Evolutionary conservation across 2,888 invertebrate species (phyloP).

Genomic region (Drosophila mercatorum): DNA sequence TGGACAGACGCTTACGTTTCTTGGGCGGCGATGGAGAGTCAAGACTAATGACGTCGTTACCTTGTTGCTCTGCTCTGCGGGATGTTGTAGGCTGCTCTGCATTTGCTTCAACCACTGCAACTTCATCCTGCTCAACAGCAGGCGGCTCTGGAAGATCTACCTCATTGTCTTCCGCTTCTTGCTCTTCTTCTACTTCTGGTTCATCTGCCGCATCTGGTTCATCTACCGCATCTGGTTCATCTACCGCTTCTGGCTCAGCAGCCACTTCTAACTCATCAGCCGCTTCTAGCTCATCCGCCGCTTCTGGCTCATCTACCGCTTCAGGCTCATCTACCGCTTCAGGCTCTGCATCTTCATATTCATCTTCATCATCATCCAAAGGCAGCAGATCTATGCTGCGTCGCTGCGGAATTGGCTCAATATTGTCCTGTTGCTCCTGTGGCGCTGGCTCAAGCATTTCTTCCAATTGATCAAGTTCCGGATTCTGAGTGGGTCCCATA

Average conservation of each 20-base stretch:
- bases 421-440: neutral
- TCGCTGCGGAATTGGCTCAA: conserved; percentile 4
- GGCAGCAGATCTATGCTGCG: conserved; percentile 13
- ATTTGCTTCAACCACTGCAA: neutral
- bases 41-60: conserved; percentile 35
- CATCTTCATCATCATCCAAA: neutral
- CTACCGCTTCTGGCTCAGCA: neutral
- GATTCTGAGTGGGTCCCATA: conserved; percentile 4
- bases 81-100: conserved; percentile 28
- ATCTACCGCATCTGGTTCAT: neutral
- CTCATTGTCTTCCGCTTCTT: neutral
- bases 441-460: neutral
- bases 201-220: neutral
- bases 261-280: neutral
- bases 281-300: neutral
- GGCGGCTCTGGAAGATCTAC: neutral
- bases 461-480: neutral
- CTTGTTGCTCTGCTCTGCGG: conserved; percentile 9
- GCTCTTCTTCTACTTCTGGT: neutral
- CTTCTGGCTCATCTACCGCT: neutral
- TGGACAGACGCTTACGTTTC: conserved; percentile 78
- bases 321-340: neutral
- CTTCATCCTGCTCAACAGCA: neutral
- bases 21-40: conserved; percentile 76
- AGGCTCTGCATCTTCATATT: neutral